phyloP scores from a whole-genome alignment of 2,888 invertebrate genomes.

The Achlya flavicornis region DNA sequence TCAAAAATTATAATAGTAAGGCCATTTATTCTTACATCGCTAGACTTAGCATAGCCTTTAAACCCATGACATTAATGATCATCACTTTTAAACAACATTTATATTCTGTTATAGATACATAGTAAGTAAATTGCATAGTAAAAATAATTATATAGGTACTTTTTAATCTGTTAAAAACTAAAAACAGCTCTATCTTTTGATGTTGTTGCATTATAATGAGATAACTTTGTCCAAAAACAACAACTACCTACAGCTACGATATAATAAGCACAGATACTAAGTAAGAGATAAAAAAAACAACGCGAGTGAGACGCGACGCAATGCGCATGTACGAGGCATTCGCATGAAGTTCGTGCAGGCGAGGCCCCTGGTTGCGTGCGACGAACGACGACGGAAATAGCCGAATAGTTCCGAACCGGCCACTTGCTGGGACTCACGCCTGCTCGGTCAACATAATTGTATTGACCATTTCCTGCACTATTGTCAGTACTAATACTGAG shows the following conservation, averaged over 20 bases:
- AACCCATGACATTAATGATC: no score
- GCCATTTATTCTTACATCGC: no score
- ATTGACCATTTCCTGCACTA: constrained; percentile 76
- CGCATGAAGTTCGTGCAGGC: constrained; percentile 52
- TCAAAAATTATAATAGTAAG: no score
- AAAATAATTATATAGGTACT: no score
- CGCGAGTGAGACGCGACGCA: constrained; percentile 31
- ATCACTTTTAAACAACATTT: no score
- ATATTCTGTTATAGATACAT: no score
- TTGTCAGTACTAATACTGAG: constrained; percentile 55
- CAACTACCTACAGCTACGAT: background rate
- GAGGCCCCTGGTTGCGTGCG: constrained; percentile 27
- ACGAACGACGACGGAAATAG: constrained; percentile 58
- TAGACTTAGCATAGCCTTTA: no score
- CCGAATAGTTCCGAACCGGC: constrained; percentile 76
- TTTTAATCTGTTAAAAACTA: no score
- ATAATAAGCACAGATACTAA: background rate
- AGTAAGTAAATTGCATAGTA: no score
- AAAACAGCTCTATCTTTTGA: no score
- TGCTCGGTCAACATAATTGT: constrained; percentile 58
- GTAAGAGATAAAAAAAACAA: constrained; percentile 44
- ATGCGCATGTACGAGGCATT: constrained; percentile 62
- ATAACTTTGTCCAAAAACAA: background rate
- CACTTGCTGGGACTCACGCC: constrained; percentile 63
- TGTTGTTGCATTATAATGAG: no score